These are phyloP conservation scores for Lordiphosa clarofinis DNA, from an alignment of 1,140 invertebrate genomes.

Conservation along the genomic window DNA sequence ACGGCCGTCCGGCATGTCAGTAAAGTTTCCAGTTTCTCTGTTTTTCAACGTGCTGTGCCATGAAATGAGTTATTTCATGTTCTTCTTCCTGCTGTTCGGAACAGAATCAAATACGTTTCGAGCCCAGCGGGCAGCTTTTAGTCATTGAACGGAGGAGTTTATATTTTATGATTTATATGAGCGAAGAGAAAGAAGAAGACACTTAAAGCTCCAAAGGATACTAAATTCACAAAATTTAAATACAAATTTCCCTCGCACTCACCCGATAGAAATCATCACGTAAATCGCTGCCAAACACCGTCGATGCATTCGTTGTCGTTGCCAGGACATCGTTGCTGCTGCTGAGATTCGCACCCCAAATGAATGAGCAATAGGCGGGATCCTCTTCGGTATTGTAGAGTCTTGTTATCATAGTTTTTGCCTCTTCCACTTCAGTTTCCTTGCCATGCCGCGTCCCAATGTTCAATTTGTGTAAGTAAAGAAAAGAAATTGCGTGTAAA, in stretches of 20 bases:
- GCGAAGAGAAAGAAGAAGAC: too few species aligned
- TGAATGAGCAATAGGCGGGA: constrained; percentile 71
- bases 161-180: constrained; percentile 12
- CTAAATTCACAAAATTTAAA: not conserved
- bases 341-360: constrained; percentile 70
- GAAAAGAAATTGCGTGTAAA: constrained; percentile 37
- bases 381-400: constrained; percentile 75
- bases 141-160: constrained; percentile 8
- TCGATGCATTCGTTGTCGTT: constrained; percentile 28
- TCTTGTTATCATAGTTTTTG: constrained; percentile 68
- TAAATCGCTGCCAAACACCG: constrained; percentile 47
- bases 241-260: constrained; percentile 27
- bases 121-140: constrained; percentile 23
- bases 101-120: constrained; percentile 11
- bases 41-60: constrained; percentile 50
- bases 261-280: constrained; percentile 70
- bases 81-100: constrained; percentile 14
- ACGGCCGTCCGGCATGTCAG: constrained; percentile 20
- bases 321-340: constrained; percentile 40
- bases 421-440: constrained; percentile 3
- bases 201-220: too few species aligned
- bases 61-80: constrained; percentile 58
- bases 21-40: constrained; percentile 45
- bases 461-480: constrained; percentile 65
- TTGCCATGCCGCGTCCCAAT: constrained; percentile 14